Base-by-base conservation (phyloP, 2,113 vertebrate species). In the Anguilla rostrata region DNA sequence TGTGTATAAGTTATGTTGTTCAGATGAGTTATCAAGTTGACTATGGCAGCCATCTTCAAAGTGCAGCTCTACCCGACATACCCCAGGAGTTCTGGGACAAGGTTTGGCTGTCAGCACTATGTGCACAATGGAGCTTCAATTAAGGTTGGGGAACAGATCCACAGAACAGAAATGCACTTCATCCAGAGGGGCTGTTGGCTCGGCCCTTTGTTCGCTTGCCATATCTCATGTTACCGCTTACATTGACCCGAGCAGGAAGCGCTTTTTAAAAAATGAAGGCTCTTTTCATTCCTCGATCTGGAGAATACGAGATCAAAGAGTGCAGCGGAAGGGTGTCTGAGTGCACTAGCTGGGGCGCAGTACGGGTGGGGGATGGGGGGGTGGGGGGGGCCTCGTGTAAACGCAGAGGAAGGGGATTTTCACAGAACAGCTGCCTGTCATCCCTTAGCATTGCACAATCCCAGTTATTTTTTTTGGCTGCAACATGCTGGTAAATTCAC, bases 251-350 rank as follows among this genome's bases (percentile, higher is more conserved):
- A 41, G 81, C 81, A 82, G 81, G 81, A 82, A 82, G 53, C 40
- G 41, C 79, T 81, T 40, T 53, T 43, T 82, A n/a, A 63, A 84
- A 84, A 57, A 29, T 83, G 83, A 82, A 82, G 83, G 83, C 83
- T 63, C 83, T 63, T 84, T 84, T 84, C 83, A 84, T 63, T 63
- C 29, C 82, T 60, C 29, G 34, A 83, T 57, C 56, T 82, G 49
- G n/a, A 57, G 82, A 39, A 18, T 20, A 18, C 53, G 7, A 84
- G 83, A 84, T 84, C 83, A 84, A 84, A 84, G 83, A 66, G 9
- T 2, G 49, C 57, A 34, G n/a, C 34, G 53, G 83, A 84, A 63
- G 83, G 83, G 53, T 40, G 53, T 22, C 57, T 22, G 20, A 39
- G 83, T 84, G n/a, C 34, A n/a, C 83, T 66, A 22, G 39, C 83